Conservation (phyloP, 2,797 vertebrate species). For the Gobionotothen gibberifrons region DNA sequence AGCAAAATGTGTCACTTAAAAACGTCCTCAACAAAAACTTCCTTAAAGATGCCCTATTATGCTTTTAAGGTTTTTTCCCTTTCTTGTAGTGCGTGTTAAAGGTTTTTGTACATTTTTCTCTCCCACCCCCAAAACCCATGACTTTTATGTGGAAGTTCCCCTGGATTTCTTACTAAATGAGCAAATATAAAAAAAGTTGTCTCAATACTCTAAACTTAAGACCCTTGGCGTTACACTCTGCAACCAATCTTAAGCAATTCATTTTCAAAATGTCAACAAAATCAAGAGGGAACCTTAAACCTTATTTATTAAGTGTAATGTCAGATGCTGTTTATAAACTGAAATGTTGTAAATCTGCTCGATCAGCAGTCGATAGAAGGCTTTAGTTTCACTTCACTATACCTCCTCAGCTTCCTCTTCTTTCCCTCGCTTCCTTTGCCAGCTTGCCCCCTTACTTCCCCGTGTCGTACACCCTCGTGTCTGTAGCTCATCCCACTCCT, state of each 20-base stretch:
- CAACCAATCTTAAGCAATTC: not conserved
- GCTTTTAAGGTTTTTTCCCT: too few species aligned
- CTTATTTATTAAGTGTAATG: not conserved
- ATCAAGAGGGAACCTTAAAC: not conserved
- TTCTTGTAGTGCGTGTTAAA: too few species aligned
- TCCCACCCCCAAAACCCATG: too few species aligned
- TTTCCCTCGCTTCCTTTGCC: constrained; percentile 34
- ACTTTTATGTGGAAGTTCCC: too few species aligned
- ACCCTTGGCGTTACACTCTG: not conserved
- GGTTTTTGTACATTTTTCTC: too few species aligned
- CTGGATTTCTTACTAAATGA: too few species aligned
- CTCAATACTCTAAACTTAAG: too few species aligned
- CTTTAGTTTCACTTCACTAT: constrained; percentile 1
- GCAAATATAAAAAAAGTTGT: too few species aligned
- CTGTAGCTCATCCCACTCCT: constrained; percentile 9
- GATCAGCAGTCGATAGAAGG: constrained; percentile 29
- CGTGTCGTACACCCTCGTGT: not conserved
- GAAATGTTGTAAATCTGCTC: constrained; percentile 13
- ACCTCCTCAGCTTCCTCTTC: constrained; percentile 41
- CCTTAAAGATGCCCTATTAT: too few species aligned
- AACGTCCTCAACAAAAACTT: not conserved
- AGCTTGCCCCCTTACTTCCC: constrained; percentile 47
- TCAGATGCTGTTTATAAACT: not conserved
- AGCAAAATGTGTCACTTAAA: not conserved
- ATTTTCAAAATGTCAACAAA: not conserved